Evolutionary conservation across 2,113 vertebrate species (phyloP).

Genomic region (Cyphomyrus discorhynchus): DNA sequence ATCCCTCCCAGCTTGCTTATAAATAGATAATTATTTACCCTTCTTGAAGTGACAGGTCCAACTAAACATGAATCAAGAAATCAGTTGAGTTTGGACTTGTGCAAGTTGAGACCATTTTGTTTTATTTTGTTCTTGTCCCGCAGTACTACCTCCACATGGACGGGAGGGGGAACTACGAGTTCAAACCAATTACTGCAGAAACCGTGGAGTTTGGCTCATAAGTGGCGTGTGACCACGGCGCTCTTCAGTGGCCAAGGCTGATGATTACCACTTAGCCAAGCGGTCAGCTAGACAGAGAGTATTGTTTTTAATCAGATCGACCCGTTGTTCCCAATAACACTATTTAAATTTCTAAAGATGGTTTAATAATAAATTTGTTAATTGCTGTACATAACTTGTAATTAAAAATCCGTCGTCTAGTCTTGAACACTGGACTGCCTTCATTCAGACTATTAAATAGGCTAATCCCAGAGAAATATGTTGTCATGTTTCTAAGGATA

Average conservation of each 20-base stretch:
- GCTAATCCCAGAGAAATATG: constrained; percentile 25
- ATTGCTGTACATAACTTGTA: constrained; percentile 74
- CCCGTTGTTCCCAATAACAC: constrained; percentile 27
- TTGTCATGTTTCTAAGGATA: constrained; percentile 21
- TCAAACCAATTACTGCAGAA: constrained; percentile 91
- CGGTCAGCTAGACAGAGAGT: constrained; percentile 20
- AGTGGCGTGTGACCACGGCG: neutral
- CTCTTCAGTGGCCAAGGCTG: constrained; percentile 18
- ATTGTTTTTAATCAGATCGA: constrained; percentile 52
- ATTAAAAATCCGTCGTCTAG: constrained; percentile 57
- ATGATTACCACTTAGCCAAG: constrained; percentile 35
- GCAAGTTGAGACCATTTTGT: neutral
- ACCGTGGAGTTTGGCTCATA: constrained; percentile 94
- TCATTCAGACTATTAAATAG: constrained; percentile 12
- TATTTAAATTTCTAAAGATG: constrained; percentile 44
- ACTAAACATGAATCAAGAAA: neutral
- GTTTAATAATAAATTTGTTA: constrained; percentile 64
- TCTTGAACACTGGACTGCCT: constrained; percentile 28
- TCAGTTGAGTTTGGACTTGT: neutral
- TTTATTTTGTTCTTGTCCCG: neutral
- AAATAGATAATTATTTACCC: neutral
- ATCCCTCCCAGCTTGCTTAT: neutral
- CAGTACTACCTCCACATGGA: constrained; percentile 97
- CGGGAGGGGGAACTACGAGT: constrained; percentile 90
- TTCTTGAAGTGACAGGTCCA: neutral